A percentile compares a stretch with the other conserved stretches of the same genome.
These are phyloP conservation scores for Eptesicus fuscus DNA, from an alignment of 2,113 vertebrate species.

Conservation along the genomic window DNA sequence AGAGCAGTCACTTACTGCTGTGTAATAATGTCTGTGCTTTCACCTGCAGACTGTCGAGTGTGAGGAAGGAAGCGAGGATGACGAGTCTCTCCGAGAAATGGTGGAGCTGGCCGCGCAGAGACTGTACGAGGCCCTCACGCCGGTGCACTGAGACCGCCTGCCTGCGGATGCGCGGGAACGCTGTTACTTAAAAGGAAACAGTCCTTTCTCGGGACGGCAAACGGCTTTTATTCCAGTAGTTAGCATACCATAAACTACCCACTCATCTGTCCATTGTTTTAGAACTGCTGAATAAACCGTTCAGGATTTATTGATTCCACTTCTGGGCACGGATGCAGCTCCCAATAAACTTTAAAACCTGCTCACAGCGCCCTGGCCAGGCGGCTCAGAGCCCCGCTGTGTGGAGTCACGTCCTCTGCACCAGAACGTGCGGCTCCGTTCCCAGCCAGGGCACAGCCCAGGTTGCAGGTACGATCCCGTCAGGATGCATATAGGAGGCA, in stretches of 20 bases:
- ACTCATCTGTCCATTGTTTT: not conserved
- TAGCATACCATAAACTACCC: not conserved
- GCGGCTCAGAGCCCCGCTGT: too few species aligned
- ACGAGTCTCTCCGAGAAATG: not conserved
- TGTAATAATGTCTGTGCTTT: not conserved
- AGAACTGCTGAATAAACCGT: not conserved
- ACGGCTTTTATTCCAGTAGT: not conserved
- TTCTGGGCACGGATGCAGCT: not conserved
- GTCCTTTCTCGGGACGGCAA: not conserved
- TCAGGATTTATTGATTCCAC: not conserved
- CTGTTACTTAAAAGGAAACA: not conserved
- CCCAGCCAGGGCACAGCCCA: too few species aligned
- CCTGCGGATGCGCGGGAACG: accelerated
- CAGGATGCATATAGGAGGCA: too few species aligned
- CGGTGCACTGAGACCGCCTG: not conserved
- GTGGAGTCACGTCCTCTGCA: too few species aligned
- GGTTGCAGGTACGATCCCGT: too few species aligned
- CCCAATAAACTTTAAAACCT: not conserved
- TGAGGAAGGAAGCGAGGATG: not conserved
- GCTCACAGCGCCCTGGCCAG: not conserved
- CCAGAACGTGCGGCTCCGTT: too few species aligned
- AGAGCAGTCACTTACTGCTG: not conserved
- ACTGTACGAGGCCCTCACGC: not conserved
- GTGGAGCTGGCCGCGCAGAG: not conserved
- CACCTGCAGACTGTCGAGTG: constrained; percentile 70